Percentiles rank a stretch among this genome's conserved stretches.
phyloP scores from a whole-genome alignment of 2,797 vertebrate genomes.

The Merluccius polli region DNA sequence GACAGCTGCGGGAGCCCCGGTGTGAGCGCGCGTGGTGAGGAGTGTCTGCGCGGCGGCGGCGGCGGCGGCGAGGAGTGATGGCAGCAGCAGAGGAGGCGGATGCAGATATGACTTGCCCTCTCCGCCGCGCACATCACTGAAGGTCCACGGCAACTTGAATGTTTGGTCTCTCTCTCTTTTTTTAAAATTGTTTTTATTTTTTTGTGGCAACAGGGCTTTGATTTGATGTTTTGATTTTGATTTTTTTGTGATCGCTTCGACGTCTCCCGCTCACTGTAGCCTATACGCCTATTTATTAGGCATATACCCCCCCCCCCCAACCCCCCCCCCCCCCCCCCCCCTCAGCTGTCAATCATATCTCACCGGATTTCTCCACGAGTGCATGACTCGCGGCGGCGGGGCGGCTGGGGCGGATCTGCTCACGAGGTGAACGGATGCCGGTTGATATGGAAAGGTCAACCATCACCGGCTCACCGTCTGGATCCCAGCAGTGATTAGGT shows the following conservation, averaged over 20 bases:
- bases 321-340: conserved; percentile 28
- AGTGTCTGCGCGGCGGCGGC: conserved; percentile 47
- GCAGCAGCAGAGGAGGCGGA: conserved; percentile 69
- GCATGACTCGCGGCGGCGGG: conserved; percentile 67
- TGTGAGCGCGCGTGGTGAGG: conserved; percentile 46
- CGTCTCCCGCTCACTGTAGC: conserved; percentile 42
- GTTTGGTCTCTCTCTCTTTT: conserved; percentile 21
- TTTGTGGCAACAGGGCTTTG: too few relatives aligned
- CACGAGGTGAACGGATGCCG: conserved; percentile 60
- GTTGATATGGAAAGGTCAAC: conserved; percentile 65
- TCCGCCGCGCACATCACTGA: conserved; percentile 42
- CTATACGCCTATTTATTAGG: conserved; percentile 40
- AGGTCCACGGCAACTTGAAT: conserved; percentile 45
- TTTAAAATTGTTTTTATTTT: too few relatives aligned
- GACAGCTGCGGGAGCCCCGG: conserved; percentile 55
- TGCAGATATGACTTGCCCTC: conserved; percentile 62
- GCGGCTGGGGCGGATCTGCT: conserved; percentile 73
- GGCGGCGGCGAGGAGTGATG: conserved; percentile 43
- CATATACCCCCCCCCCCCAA: background rate
- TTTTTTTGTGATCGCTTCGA: conserved; percentile 1
- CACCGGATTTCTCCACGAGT: conserved; percentile 68
- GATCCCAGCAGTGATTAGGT: conserved; percentile 57
- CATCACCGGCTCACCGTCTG: conserved; percentile 45
- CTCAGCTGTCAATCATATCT: conserved; percentile 69
- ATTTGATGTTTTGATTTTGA: too few relatives aligned